Evolutionary conservation across 1,140 invertebrate species (phyloP), one percentile per base, ranked within the genome.

Genomic region (Oryzaephilus surinamensis): DNA sequence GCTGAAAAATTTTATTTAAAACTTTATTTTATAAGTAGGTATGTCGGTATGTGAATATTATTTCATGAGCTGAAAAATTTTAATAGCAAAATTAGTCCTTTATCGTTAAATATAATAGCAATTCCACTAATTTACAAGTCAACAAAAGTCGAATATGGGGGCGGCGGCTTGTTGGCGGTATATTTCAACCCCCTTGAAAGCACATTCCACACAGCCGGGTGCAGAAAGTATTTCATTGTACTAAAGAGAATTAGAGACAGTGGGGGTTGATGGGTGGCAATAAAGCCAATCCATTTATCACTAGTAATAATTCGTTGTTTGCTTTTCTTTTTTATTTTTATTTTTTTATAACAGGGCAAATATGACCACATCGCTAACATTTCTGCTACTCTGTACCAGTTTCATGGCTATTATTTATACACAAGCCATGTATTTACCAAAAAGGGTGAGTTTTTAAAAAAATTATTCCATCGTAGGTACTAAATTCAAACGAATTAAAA

Each of bases 161-260:
- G 46, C 43, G 52, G 52, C 43, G 11, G 45, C 47, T 46, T 32
- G n/a, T n/a, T n/a, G n/a, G n/a, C n/a, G n/a, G n/a, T n/a, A n/a
- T n/a, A n/a, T n/a, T n/a, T n/a, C n/a, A n/a, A 44, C 46, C 46
- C 50, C 38, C 48, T 17, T 20, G 17, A 31, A 27, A n/a, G n/a
- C n/a, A 48, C 45, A 54, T 57, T 56, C 50, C 50, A 43, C 54
- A 24, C 57, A 41, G 53, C 39, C 46, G 51, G 55, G 38, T 21
- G 52, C 43, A 41, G 43, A 60, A 45, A 58, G 57, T 50, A 45
- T 60, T 60, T 57, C 50, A 51, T 51, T 57, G 57, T 59, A 52
- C 11, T 38, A n/a, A 30, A 13, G 39, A 37, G 38, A 44, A 41
- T n/a, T n/a, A n/a, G n/a, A n/a, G n/a, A 35, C 40, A 38, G 41